phyloP scores from a whole-genome alignment of 2,113 vertebrate species.

The Istiophorus platypterus region DNA sequence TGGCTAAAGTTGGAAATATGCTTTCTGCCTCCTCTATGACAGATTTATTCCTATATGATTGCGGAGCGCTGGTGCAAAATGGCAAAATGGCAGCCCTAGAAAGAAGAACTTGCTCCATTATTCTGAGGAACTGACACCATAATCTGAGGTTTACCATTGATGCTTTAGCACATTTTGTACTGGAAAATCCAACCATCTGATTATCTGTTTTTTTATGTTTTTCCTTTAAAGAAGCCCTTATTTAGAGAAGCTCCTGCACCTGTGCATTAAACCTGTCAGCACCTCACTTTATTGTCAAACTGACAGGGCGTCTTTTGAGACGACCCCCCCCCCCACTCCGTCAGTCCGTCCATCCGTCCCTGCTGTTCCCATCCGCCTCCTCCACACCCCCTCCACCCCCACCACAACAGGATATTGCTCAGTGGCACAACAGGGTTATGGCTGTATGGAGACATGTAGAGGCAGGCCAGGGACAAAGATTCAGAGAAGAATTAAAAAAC shows the following conservation, averaged over 20 bases:
- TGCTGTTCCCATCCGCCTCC: background rate
- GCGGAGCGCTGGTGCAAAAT: slow-evolving; percentile 15
- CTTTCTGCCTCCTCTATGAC: background rate
- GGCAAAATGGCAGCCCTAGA: slow-evolving; percentile 51
- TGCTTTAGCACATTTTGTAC: slow-evolving; percentile 24
- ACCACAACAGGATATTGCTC: slow-evolving; percentile 79
- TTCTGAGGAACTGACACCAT: slow-evolving; percentile 65
- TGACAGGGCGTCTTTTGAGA: slow-evolving; percentile 30
- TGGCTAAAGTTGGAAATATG: background rate
- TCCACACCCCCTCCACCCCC: background rate
- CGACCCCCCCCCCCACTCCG: background rate
- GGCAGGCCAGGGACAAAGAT: slow-evolving; percentile 78
- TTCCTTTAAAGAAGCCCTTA: background rate
- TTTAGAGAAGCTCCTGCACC: slow-evolving; percentile 24
- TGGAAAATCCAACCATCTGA: background rate
- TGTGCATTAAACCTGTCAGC: slow-evolving; percentile 39
- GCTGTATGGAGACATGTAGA: slow-evolving; percentile 73
- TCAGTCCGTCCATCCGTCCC: too few species aligned
- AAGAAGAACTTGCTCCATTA: slow-evolving; percentile 67
- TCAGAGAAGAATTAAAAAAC: slow-evolving; percentile 63
- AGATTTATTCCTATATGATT: slow-evolving; percentile 2
- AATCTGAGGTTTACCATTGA: slow-evolving; percentile 1
- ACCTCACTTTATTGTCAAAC: slow-evolving; percentile 2
- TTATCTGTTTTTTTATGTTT: background rate
- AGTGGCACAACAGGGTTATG: slow-evolving; percentile 62